Conservation (phyloP, 2,797 vertebrate genomes). For the Decapterus maruadsi region DNA sequence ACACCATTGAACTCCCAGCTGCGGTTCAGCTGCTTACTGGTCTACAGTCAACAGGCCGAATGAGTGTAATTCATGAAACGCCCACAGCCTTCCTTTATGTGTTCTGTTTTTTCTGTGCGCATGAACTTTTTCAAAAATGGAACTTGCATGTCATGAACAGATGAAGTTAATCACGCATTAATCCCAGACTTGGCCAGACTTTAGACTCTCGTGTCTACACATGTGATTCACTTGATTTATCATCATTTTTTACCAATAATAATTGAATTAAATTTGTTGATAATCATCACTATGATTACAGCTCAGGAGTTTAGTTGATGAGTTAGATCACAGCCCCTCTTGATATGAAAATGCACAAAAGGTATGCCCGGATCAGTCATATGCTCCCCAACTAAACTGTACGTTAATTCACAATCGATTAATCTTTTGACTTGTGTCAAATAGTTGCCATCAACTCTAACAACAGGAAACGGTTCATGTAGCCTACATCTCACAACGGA, state of each 20-base stretch:
- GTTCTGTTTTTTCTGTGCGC: not conserved
- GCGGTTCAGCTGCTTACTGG: too few species aligned
- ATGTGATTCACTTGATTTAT: not conserved
- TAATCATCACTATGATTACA: conserved; percentile 1
- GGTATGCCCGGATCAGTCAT: conserved; percentile 52
- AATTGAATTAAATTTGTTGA: not conserved
- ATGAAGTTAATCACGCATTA: not conserved
- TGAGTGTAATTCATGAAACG: too few species aligned
- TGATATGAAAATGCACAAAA: conserved; percentile 17
- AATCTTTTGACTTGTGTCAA: conserved; percentile 21
- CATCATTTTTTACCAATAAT: conserved; percentile 13
- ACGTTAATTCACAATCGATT: conserved; percentile 9
- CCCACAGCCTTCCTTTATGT: not conserved
- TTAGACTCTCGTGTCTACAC: not conserved
- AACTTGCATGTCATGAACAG: conserved; percentile 5
- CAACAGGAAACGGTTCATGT: conserved; percentile 14
- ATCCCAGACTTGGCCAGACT: not conserved
- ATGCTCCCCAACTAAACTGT: conserved; percentile 22
- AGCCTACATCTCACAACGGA: not conserved
- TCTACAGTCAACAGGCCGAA: too few species aligned
- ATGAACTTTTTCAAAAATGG: conserved; percentile 5
- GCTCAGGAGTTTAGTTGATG: conserved; percentile 5
- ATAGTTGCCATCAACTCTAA: conserved; percentile 22
- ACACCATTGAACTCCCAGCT: not conserved
- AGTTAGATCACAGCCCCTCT: conserved; percentile 3